Percentiles rank a stretch among this genome's conserved stretches.
These are phyloP conservation scores for Falco rusticolus DNA, from an alignment of 2,797 vertebrate species.

Conservation along the genomic window DNA sequence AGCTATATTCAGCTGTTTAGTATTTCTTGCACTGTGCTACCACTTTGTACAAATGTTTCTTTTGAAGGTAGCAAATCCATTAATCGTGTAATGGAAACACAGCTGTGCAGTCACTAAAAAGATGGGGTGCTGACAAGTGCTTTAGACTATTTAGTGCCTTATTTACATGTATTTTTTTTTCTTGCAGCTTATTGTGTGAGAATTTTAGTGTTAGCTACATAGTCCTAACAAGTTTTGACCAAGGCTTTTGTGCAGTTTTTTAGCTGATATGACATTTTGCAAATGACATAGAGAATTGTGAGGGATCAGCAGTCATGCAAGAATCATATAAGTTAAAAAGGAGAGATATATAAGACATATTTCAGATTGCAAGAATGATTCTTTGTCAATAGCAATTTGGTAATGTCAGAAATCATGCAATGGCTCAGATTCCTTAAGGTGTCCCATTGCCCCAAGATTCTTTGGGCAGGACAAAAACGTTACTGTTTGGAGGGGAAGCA, in stretches of 20 bases:
- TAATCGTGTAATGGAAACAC: neutral
- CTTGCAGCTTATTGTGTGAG: neutral
- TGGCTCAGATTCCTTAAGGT: neutral
- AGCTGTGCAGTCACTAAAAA: neutral
- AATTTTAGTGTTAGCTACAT: neutral
- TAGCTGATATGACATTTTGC: neutral
- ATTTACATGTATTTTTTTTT: neutral
- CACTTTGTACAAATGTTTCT: neutral
- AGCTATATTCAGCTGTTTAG: neutral
- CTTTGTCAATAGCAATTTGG: neutral
- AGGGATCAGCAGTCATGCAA: neutral
- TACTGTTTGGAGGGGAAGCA: neutral
- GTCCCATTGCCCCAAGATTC: neutral
- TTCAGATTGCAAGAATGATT: neutral
- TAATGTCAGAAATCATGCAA: neutral
- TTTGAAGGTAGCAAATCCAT: slow-evolving; percentile 12
- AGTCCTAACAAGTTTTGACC: neutral
- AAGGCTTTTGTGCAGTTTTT: neutral
- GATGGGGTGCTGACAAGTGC: neutral
- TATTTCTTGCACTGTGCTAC: neutral
- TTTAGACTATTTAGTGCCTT: neutral
- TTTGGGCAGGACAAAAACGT: neutral
- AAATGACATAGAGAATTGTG: neutral
- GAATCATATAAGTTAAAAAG: neutral
- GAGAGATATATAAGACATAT: neutral